Base-by-base conservation (phyloP, 2,797 vertebrate species). In the Macropus fuliginosus region DNA sequence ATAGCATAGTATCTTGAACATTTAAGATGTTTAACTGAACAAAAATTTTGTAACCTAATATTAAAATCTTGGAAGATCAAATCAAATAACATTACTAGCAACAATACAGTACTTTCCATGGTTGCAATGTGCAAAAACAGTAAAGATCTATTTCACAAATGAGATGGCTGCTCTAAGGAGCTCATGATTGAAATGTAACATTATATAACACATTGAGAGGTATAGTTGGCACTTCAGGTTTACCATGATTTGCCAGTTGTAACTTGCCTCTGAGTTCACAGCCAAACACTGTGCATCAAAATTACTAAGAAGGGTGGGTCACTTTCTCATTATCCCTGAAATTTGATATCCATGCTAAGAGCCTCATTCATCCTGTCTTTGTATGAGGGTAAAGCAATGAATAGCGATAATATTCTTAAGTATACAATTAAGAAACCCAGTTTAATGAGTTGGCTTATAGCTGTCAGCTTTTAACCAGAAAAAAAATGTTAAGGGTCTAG, bases 321-420 rank as follows among this genome's bases (percentile, higher is more conserved):
- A 95, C n/a, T 52, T 96, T 98, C 96, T 97, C 97, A 97, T 96
- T 96, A 97, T 97, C 97, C 94, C 54, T 98, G 97, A 98, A 98
- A 98, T 96, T 56, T 96, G 98, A 98, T 98, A 98, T 97, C 87
- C 94, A 97, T 91, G 91, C 93, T 96, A 97, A 98, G 96, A 96
- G 91, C 95, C 95, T 96, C 95, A 97, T 98, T 98, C 97, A 97
- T 97, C 97, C 96, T 96, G 96, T 97, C 93, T 98, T 98, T 98
- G 94, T 97, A 97, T 91, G 95, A 97, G 92, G 96, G 93, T 74
- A 95, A 97, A 96, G 62, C 97, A 97, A 96, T 95, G 96, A 98
- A 97, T 91, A 21, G 96, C 94, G 96, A 93, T 95, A 97, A 98
- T 95, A 97, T 97, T 95, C 93, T 96, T 94, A 98, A 97, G 95